These are phyloP conservation scores for Colaptes auratus DNA, from an alignment of 2,113 vertebrate genomes.

Conservation along the genomic window DNA sequence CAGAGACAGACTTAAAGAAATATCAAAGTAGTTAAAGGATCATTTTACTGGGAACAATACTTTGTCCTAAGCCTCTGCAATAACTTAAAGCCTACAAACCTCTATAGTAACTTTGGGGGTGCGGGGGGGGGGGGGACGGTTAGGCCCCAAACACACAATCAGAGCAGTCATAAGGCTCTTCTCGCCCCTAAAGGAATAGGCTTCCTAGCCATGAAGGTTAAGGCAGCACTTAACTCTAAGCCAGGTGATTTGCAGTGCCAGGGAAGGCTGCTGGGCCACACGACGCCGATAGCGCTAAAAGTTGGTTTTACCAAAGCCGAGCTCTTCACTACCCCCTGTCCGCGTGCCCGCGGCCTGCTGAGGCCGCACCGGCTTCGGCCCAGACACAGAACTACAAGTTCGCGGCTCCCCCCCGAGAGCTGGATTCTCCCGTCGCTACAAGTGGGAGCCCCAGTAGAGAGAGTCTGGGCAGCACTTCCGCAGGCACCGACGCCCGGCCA, in stretches of 20 bases:
- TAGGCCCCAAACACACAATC: neutral
- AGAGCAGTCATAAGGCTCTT: neutral
- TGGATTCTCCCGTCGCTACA: neutral
- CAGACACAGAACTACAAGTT: neutral
- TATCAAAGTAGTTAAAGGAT: neutral
- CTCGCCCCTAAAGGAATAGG: fast-evolving
- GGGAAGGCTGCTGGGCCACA: neutral
- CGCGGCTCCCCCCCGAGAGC: fast-evolving
- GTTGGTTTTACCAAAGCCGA: neutral
- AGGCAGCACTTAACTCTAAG: fast-evolving
- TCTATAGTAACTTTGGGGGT: neutral
- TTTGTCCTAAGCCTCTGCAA: neutral
- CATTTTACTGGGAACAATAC: neutral
- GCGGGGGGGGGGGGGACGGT: neutral
- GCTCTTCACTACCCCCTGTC: fast-evolving
- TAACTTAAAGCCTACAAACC: neutral
- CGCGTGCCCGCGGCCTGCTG: neutral
- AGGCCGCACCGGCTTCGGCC: neutral
- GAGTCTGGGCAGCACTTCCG: fast-evolving
- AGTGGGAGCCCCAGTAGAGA: neutral
- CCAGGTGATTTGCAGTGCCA: no score
- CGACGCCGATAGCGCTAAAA: no score
- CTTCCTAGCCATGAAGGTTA: neutral
- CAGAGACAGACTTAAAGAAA: neutral
- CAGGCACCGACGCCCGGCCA: neutral